Conservation (phyloP, 2,797 vertebrate genomes). For the Falco peregrinus region DNA sequence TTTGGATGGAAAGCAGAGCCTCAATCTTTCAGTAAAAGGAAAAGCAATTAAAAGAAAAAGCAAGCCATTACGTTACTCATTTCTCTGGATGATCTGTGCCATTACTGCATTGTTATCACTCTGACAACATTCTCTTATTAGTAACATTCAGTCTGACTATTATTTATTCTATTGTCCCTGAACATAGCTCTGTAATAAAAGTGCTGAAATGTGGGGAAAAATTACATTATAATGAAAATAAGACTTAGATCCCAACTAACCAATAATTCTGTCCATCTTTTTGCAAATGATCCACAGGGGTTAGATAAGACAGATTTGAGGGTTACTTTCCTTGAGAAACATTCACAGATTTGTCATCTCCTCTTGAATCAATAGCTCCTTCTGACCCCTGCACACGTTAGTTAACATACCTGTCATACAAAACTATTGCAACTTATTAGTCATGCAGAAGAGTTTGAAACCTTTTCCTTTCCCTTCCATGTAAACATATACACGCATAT, state of each 20-base stretch:
- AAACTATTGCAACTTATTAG: background rate
- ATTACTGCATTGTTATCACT: background rate
- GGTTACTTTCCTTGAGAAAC: background rate
- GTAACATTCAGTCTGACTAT: background rate
- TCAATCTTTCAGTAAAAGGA: slow-evolving; percentile 33
- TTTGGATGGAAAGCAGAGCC: slow-evolving; percentile 24
- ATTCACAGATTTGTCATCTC: background rate
- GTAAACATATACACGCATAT: accelerated
- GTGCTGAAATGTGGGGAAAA: background rate
- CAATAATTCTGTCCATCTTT: background rate
- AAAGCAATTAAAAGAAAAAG: slow-evolving; percentile 40
- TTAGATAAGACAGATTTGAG: background rate
- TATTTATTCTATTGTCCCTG: background rate
- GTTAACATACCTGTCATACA: background rate
- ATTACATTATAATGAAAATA: background rate
- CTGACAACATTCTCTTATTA: background rate
- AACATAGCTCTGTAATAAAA: background rate
- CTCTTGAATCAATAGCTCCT: background rate
- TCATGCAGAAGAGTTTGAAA: background rate
- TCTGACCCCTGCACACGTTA: background rate
- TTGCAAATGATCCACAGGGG: background rate
- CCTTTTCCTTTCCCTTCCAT: background rate
- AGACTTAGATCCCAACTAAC: background rate
- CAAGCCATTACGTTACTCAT: background rate
- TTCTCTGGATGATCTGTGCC: background rate